Conservation (phyloP, 2,888 invertebrate species). For the Caenorhabditis doughertyi region DNA sequence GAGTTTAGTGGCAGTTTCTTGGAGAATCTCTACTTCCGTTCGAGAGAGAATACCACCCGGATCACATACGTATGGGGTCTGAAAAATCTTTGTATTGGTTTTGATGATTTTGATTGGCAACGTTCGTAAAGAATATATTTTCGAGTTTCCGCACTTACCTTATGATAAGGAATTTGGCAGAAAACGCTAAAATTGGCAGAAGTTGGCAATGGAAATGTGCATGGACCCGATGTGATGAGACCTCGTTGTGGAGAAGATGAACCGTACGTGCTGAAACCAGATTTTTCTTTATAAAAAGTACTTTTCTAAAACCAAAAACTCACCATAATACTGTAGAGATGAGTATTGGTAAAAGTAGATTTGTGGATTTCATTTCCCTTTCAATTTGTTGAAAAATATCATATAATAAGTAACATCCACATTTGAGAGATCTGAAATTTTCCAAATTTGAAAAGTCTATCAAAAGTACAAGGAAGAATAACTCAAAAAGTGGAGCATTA, state of each 20-base stretch:
- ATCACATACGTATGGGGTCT: conserved; percentile 73
- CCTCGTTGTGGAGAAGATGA: conserved; percentile 37
- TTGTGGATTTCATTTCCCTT: no score
- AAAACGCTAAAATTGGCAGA: conserved; percentile 68
- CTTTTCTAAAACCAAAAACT: no score
- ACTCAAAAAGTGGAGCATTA: no score
- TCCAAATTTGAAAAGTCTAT: no score
- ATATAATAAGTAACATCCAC: no score
- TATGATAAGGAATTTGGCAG: conserved; percentile 72
- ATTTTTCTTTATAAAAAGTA: no score
- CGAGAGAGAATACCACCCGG: conserved; percentile 72
- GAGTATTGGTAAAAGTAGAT: no score
- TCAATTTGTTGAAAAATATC: no score
- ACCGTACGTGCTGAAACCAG: conserved; percentile 45
- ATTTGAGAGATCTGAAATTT: no score
- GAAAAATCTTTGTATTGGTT: background rate
- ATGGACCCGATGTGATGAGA: conserved; percentile 67
- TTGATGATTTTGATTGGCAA: background rate
- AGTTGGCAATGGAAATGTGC: conserved; percentile 69
- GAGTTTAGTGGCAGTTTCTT: conserved; percentile 61
- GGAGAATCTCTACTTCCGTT: conserved; percentile 71
- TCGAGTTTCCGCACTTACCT: conserved; percentile 52
- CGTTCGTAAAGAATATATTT: no score
- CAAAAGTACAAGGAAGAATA: no score
- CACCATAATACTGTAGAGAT: no score